phyloP scores from a whole-genome alignment of 2,113 vertebrate species.

The Oreochromis aureus region DNA sequence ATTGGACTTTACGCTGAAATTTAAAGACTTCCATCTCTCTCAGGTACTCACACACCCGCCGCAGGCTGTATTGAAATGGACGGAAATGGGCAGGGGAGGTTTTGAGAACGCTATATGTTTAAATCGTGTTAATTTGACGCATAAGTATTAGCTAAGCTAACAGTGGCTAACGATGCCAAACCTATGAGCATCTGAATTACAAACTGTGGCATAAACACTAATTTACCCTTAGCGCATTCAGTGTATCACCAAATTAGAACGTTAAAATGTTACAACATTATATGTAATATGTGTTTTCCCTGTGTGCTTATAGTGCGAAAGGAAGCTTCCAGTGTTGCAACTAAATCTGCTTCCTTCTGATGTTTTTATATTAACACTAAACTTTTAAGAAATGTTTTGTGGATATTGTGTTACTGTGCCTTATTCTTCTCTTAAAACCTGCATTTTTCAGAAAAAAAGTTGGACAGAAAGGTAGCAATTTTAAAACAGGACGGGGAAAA shows the following conservation, averaged over 20 bases:
- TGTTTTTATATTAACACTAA: neutral
- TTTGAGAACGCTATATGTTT: fast-evolving
- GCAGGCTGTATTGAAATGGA: neutral
- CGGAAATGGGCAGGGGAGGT: fast-evolving
- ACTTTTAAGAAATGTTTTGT: neutral
- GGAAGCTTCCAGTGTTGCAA: neutral
- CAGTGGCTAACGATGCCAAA: neutral
- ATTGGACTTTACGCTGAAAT: conserved; percentile 4
- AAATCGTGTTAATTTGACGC: neutral
- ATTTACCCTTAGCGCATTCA: neutral
- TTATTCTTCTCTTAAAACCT: neutral
- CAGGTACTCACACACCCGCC: conserved; percentile 33
- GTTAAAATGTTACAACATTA: neutral
- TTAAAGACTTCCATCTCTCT: neutral
- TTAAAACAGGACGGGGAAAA: neutral
- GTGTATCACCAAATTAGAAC: neutral
- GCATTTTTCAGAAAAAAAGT: neutral
- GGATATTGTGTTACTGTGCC: neutral
- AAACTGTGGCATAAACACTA: neutral
- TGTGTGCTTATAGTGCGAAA: neutral
- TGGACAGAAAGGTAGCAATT: fast-evolving
- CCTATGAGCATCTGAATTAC: neutral
- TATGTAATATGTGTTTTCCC: neutral
- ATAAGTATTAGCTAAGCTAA: neutral
- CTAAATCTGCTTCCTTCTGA: neutral